Evolutionary conservation across 2,888 invertebrate species (phyloP), one percentile per base, ranked within the genome.

Genomic region (Tenthredo scrophulariae): DNA sequence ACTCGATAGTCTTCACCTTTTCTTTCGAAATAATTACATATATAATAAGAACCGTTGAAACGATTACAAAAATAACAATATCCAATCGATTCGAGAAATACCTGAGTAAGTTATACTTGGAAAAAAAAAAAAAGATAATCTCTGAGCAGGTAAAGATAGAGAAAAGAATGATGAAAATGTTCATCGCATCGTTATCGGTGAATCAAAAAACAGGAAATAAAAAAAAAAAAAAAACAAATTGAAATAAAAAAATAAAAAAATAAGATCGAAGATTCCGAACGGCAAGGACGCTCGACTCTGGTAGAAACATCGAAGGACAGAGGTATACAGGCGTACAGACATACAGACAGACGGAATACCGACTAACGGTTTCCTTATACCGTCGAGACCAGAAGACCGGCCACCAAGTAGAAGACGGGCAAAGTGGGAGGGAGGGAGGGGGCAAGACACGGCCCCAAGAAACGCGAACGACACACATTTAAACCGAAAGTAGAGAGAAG

Each of bases 401-500:
- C 18, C 18, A 58, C 58, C 18, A 22, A 58, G 22, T 22, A 65
- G 84, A 86, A 84, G 87, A 83, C 85, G 86, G 87, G 85, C n/a
- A 84, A 86, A 86, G 86, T 87, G 86, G 84, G 62, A 79, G 79
- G 85, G 33, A 37, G 67, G 84, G 80, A 84, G 79, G 79, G 85
- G 86, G 74, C 74, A 79, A 84, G 84, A 72, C 84, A 62, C 26
- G 10, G 62, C 62, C 13, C 10, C 62, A 29, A 62, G 85, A 82
- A 80, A 87, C 86, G 43, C 77, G 50, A 72, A 77, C 84, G 67
- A 9, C 26, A 62, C 7, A 62, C 62, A 62, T 22, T 22, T 13
- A 62, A 9, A 62, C n/a, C 7, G 3, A 62, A 10, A 33, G 4
- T 33, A 33, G 22, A 7, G 22, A 22, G 22, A 26, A 62, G 62